Evolutionary conservation across 2,888 invertebrate genomes (phyloP), one percentile per base, ranked within the genome.

Genomic region (Cheilosia vernalis): DNA sequence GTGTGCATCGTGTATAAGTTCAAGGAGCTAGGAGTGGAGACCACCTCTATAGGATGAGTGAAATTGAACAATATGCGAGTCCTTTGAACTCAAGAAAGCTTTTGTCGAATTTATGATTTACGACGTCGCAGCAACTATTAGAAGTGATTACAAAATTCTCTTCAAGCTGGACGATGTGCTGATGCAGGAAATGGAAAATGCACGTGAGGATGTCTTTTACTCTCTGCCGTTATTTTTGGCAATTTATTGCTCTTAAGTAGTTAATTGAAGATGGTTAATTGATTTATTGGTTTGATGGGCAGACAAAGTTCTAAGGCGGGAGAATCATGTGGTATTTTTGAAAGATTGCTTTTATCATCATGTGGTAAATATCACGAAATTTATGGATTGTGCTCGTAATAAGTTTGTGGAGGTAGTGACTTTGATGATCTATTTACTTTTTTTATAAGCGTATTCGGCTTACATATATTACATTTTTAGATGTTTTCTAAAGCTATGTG

Each of bases 71-170:
- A 66, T 72, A 66, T 72, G 55, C 19, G 76, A 77, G 85, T 85
- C 76, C 85, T 81, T 85, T 85, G 85, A 85, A 85, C 85, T 85
- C 85, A 72, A 76, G 66, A 85, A 72, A 80, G 80, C 85, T 85
- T 85, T 85, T 85, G 85, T 85, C 85, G 72, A 85, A 85, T 85
- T 66, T 81, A 81, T 85, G 85, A 85, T 85, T 85, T 81, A 85
- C 80, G 66, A 72, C 37, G 47, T 67, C 33, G 67, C 47, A 47
- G 58, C 44, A 4, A 60, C 33, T 40, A 55, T 69, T 55, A 53
- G 47, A 56, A 69, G 72, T 72, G 61, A 49, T 70, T 70, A 67
- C 61, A 30, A 55, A 67, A 55, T 61, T 60, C 56, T 49, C 47
- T 49, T 30, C 42, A 21, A 47, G 21, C 33, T 21, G 13, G 13